Evolutionary conservation across 2,797 vertebrate species (phyloP).

Genomic region (Holocentrus rufus): DNA sequence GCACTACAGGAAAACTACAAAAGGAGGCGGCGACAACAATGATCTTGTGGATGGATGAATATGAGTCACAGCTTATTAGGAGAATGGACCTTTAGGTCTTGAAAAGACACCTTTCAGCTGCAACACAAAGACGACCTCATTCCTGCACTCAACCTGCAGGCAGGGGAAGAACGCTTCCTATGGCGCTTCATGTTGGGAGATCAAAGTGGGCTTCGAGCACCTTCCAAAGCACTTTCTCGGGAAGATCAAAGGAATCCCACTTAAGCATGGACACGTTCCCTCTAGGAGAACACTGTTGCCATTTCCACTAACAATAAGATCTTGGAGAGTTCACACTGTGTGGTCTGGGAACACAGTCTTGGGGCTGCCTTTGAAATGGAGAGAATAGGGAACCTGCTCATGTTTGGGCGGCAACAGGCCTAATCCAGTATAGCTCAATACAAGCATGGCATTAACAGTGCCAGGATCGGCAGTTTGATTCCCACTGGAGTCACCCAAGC

Average conservation of each 20-base stretch:
- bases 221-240: constrained; percentile 33
- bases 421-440: constrained; percentile 28
- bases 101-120: constrained; percentile 10
- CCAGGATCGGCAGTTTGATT: neutral
- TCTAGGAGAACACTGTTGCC: constrained; percentile 41
- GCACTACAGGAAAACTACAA: neutral
- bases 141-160: constrained; percentile 28
- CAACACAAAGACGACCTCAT: constrained; percentile 40
- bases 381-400: constrained; percentile 14
- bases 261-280: constrained; percentile 29
- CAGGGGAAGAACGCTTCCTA: constrained; percentile 1
- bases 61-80: constrained; percentile 38
- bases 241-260: constrained; percentile 59
- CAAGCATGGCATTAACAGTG: constrained; percentile 22
- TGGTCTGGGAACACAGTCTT: constrained; percentile 17
- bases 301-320: constrained; percentile 50
- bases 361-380: constrained; percentile 35
- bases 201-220: constrained; percentile 53
- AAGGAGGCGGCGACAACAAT: neutral
- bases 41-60: constrained; percentile 7
- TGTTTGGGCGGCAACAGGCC: constrained; percentile 36
- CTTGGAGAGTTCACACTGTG: constrained; percentile 34
- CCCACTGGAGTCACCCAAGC: neutral
- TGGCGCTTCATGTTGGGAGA: constrained; percentile 32
- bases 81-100: neutral